Conservation (phyloP, 2,888 invertebrate genomes). For the Eumerus sabulonum region DNA sequence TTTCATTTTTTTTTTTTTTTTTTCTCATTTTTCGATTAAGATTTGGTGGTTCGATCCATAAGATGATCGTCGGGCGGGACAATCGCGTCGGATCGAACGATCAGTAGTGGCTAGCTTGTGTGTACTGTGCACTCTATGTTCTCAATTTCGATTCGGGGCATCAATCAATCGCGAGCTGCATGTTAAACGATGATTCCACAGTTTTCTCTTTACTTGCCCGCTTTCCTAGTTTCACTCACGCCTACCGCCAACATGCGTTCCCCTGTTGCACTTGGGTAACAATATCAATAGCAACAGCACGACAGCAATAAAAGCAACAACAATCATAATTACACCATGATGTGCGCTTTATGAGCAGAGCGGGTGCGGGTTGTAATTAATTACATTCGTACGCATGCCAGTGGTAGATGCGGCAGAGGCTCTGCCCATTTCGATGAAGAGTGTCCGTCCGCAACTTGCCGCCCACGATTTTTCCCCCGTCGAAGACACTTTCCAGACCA, state of each 20-base stretch:
- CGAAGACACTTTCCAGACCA: slow-evolving; percentile 20
- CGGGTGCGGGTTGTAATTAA: slow-evolving; percentile 57
- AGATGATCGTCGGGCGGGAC: slow-evolving; percentile 11
- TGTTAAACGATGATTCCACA: slow-evolving; percentile 32
- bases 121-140: neutral
- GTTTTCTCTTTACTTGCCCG: slow-evolving; percentile 3
- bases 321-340: slow-evolving; percentile 45
- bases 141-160: slow-evolving; percentile 41
- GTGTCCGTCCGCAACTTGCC: neutral
- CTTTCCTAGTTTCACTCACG: neutral
- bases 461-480: slow-evolving; percentile 29
- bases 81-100: no score
- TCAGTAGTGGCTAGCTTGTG: no score
- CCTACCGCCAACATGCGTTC: no score
- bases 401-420: slow-evolving; percentile 33
- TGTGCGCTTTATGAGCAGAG: slow-evolving; percentile 46
- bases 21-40: neutral
- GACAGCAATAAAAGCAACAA: slow-evolving; percentile 22
- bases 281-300: slow-evolving; percentile 13
- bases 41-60: slow-evolving; percentile 21
- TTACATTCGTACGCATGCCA: slow-evolving; percentile 50
- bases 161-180: slow-evolving; percentile 52
- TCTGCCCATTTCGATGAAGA: slow-evolving; percentile 25
- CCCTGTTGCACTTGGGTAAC: slow-evolving; percentile 45
- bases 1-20: slow-evolving; percentile 9